Evolutionary conservation across 2,113 vertebrate genomes (phyloP).

Genomic region (Platycercus adscitus): DNA sequence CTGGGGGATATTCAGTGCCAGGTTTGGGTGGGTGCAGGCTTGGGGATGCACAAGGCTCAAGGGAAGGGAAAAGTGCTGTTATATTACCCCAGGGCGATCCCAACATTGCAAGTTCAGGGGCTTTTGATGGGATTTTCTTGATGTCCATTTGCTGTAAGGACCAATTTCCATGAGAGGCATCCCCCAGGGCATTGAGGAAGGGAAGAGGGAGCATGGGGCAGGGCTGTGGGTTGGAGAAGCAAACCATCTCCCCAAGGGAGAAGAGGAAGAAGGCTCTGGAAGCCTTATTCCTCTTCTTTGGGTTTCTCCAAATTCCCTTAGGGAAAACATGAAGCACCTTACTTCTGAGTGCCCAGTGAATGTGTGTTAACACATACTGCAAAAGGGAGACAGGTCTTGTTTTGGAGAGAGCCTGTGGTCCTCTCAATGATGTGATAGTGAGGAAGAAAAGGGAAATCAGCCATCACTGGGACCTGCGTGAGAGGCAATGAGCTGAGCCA

Average conservation of each 20-base stretch:
- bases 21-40: not conserved
- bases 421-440: not conserved
- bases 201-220: not conserved
- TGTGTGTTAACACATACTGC: accelerated
- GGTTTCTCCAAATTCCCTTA: not conserved
- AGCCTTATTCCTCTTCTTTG: not conserved
- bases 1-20: too few relatives aligned
- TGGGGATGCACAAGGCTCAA: not conserved
- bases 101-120: not conserved
- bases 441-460: not conserved
- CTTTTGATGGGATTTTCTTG: not conserved
- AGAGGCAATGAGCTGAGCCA: not conserved
- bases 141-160: not conserved
- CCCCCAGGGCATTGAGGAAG: not conserved
- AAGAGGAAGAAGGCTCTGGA: not conserved
- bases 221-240: not conserved
- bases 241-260: not conserved
- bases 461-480: not conserved
- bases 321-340: not conserved
- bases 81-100: not conserved
- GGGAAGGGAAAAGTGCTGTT: not conserved
- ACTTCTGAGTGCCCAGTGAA: not conserved
- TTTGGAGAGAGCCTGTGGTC: accelerated
- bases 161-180: not conserved
- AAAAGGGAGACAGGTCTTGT: not conserved